Conservation (phyloP, 2,797 vertebrate genomes). For the Champsocephalus gunnari region DNA sequence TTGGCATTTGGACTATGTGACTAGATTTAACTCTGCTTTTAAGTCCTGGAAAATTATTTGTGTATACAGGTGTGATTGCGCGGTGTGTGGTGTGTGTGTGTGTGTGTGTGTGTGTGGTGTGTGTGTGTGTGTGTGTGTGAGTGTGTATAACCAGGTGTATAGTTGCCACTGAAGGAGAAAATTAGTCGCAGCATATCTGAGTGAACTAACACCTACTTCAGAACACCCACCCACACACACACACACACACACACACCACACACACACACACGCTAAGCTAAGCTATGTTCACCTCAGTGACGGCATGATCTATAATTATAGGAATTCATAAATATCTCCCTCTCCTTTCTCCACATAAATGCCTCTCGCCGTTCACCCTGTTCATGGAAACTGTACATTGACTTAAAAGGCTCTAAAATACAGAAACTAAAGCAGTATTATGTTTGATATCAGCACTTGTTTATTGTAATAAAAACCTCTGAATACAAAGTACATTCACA, state of each 20-base stretch:
- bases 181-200: too few relatives aligned
- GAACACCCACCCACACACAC: not conserved
- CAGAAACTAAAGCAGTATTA: not conserved
- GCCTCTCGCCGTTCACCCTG: too few relatives aligned
- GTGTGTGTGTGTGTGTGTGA: too few relatives aligned
- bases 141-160: too few relatives aligned
- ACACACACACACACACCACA: not conserved
- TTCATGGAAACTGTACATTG: not conserved
- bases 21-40: too few relatives aligned
- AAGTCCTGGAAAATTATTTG: too few relatives aligned
- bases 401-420: not conserved
- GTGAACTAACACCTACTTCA: too few relatives aligned
- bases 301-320: constrained; percentile 16
- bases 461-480: constrained; percentile 86
- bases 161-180: too few relatives aligned
- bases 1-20: too few relatives aligned
- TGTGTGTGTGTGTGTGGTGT: too few relatives aligned
- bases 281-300: constrained; percentile 10
- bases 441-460: constrained; percentile 69
- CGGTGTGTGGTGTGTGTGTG: too few relatives aligned
- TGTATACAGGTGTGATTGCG: too few relatives aligned
- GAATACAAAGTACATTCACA: constrained; percentile 88
- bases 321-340: not conserved
- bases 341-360: not conserved
- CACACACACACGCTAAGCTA: not conserved